Evolutionary conservation across 2,113 vertebrate species (phyloP).

Genomic region (Caloenas nicobarica): DNA sequence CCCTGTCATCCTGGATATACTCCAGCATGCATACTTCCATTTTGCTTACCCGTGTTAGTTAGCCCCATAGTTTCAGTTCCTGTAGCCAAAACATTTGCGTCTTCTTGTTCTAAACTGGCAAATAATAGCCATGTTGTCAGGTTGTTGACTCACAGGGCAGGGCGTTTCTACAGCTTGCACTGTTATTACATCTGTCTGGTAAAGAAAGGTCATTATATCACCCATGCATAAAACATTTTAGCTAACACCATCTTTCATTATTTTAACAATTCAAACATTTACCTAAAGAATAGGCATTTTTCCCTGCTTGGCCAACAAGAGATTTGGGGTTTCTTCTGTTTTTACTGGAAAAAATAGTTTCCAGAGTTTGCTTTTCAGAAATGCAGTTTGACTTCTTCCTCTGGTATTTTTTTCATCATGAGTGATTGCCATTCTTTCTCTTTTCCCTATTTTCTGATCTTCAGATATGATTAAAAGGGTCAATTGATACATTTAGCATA

Average conservation of each 20-base stretch:
- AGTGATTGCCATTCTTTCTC: background rate
- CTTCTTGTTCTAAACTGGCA: background rate
- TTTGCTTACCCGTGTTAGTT: background rate
- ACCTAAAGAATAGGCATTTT: conserved; percentile 19
- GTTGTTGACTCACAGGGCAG: conserved; percentile 18
- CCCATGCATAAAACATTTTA: background rate
- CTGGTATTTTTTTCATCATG: background rate
- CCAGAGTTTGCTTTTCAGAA: background rate
- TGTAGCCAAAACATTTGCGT: background rate
- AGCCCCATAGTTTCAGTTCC: background rate
- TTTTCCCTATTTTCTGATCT: background rate
- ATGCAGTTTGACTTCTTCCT: background rate
- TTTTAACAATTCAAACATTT: conserved; percentile 39
- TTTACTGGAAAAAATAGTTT: conserved; percentile 19
- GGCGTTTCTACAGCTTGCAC: background rate
- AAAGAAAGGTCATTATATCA: conserved; percentile 6
- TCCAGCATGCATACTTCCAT: background rate
- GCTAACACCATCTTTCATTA: background rate
- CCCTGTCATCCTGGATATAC: background rate
- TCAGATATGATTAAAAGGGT: background rate
- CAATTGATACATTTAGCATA: background rate
- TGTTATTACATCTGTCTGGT: background rate
- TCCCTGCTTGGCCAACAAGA: background rate
- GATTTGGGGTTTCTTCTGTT: background rate
- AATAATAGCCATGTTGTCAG: background rate